Conservation (phyloP, 2,888 invertebrate species). For the Cryptophagus acutangulus region DNA sequence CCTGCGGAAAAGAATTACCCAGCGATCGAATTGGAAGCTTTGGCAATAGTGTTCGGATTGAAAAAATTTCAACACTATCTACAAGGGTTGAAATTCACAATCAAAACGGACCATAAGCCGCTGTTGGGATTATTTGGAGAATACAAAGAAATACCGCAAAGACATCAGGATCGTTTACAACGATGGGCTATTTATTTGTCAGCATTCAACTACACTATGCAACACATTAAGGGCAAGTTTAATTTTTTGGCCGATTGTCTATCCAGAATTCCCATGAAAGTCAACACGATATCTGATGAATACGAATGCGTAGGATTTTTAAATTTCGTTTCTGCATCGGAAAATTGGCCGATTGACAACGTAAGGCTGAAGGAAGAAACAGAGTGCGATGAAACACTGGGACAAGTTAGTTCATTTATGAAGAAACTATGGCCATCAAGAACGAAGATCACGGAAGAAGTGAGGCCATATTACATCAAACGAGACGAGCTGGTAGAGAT, state of each 20-base stretch:
- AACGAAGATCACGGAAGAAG: neutral
- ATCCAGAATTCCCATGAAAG: slow-evolving; percentile 5
- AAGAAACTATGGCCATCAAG: neutral
- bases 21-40: no score
- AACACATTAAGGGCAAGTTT: slow-evolving; percentile 7
- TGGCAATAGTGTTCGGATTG: slow-evolving; percentile 6
- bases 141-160: slow-evolving; percentile 5
- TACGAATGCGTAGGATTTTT: neutral
- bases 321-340: neutral
- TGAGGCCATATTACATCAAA: slow-evolving; percentile 11
- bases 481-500: slow-evolving; percentile 17
- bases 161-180: slow-evolving; percentile 6
- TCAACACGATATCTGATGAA: slow-evolving; percentile 1
- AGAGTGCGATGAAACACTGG: slow-evolving; percentile 7
- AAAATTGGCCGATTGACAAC: slow-evolving; percentile 8
- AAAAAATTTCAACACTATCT: slow-evolving; percentile 11
- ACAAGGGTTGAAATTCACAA: neutral
- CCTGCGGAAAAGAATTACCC: slow-evolving; percentile 10
- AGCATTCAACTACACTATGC: slow-evolving; percentile 13
- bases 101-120: slow-evolving; percentile 6
- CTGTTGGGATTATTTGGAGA: slow-evolving; percentile 1
- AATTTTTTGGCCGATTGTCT: slow-evolving; percentile 7
- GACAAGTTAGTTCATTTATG: slow-evolving; percentile 4
- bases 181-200: slow-evolving; percentile 15
- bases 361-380: slow-evolving; percentile 8